A percentile compares a stretch with the other conserved stretches of the same genome.
These are phyloP conservation scores for Pseudomugil gertrudae DNA, from an alignment of 2,797 vertebrate genomes.

Conservation along the genomic window DNA sequence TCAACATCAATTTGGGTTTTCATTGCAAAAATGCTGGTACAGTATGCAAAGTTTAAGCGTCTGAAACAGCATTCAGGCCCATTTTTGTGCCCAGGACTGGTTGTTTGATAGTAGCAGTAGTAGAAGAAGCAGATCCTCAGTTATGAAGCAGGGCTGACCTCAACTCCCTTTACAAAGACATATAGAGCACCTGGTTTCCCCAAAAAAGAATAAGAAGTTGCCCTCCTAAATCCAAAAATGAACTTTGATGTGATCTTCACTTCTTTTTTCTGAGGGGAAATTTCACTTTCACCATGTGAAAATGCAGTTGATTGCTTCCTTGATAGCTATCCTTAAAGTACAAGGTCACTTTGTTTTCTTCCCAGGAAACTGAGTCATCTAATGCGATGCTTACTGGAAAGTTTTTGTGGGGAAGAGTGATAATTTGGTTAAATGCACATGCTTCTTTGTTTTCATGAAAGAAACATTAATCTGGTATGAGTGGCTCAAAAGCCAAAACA, in stretches of 20 bases:
- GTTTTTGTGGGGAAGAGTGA: not conserved
- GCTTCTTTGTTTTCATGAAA: slow-evolving; percentile 8
- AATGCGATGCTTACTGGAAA: not conserved
- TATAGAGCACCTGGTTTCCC: slow-evolving; percentile 38
- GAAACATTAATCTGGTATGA: not conserved
- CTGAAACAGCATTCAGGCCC: slow-evolving; percentile 37
- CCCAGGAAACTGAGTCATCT: not conserved
- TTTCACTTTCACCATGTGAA: not conserved
- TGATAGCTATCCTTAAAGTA: not conserved
- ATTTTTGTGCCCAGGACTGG: slow-evolving; percentile 58
- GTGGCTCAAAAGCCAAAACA: not conserved
- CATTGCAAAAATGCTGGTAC: slow-evolving; percentile 59
- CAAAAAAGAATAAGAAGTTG: not conserved
- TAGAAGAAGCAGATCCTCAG: slow-evolving; percentile 74
- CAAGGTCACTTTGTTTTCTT: not conserved
- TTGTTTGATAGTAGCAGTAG: slow-evolving; percentile 74
- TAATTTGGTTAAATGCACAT: not conserved
- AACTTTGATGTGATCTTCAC: not conserved
- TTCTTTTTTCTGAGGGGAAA: not conserved
- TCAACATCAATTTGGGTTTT: slow-evolving; percentile 30
- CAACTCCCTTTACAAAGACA: slow-evolving; percentile 48
- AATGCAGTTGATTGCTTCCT: not conserved
- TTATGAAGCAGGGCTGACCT: slow-evolving; percentile 74
- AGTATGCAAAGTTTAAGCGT: slow-evolving; percentile 37
- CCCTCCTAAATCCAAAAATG: not conserved